Conservation (phyloP, 2,113 vertebrate species). For the Noturus placidus region DNA sequence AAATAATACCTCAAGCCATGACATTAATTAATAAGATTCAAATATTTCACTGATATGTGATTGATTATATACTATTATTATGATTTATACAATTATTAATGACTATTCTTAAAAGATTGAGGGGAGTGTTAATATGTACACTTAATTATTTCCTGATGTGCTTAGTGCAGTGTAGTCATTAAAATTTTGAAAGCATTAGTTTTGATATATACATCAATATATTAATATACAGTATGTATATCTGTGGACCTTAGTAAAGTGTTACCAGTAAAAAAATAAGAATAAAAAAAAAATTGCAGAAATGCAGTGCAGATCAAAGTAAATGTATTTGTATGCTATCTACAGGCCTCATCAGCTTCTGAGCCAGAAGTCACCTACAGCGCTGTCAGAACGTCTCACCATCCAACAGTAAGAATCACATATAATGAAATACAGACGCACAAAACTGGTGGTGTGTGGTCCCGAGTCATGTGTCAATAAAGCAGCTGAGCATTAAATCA, state of each 20-base stretch:
- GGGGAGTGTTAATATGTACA: too few species aligned
- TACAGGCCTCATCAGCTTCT: conserved; percentile 4
- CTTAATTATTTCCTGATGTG: background rate
- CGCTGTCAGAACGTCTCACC: background rate
- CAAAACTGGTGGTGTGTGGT: background rate
- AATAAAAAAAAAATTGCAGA: background rate
- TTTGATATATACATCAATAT: background rate
- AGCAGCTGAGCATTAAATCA: background rate
- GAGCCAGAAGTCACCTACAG: conserved; percentile 17
- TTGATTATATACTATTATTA: too few species aligned
- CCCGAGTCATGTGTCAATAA: background rate
- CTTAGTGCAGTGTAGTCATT: background rate
- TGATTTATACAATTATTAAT: too few species aligned
- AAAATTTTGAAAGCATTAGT: background rate
- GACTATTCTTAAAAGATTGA: too few species aligned
- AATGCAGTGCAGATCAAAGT: background rate
- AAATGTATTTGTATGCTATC: background rate
- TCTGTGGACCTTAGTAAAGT: background rate
- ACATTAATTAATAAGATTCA: too few species aligned
- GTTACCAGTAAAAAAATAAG: background rate
- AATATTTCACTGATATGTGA: too few species aligned
- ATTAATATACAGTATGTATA: background rate
- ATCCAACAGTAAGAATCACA: background rate
- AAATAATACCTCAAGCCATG: too few species aligned
- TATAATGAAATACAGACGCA: background rate